phyloP scores from a whole-genome alignment of 2,888 invertebrate genomes.

The Lithophane ornitopus region DNA sequence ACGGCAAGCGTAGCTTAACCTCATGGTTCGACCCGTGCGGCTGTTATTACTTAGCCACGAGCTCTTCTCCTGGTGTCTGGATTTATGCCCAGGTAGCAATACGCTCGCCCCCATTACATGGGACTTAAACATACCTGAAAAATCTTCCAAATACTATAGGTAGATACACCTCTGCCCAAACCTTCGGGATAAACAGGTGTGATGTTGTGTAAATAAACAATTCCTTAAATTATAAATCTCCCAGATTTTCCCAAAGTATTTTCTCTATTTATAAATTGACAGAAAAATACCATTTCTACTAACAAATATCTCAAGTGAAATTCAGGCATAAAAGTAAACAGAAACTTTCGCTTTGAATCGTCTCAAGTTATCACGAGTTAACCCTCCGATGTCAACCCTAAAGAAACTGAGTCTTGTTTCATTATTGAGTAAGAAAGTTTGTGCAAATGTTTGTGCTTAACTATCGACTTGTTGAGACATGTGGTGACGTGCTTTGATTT shows the following conservation, averaged over 20 bases:
- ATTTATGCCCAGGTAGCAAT: no score
- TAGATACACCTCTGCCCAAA: no score
- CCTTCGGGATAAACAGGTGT: no score
- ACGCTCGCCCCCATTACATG: no score
- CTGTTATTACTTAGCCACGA: no score
- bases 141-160: no score
- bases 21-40: no score
- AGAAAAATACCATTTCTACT: not conserved
- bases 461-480: not conserved
- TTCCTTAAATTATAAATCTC: not conserved
- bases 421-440: slow-evolving; percentile 38
- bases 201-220: not conserved
- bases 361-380: slow-evolving; percentile 48
- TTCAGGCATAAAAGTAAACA: slow-evolving; percentile 16
- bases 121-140: no score
- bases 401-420: slow-evolving; percentile 45
- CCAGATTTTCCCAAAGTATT: not conserved
- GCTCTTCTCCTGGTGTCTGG: no score
- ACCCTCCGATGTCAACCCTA: slow-evolving; percentile 23
- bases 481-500: slow-evolving; percentile 1
- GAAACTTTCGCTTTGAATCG: slow-evolving; percentile 28
- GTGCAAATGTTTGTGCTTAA: slow-evolving; percentile 8
- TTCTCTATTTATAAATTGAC: slow-evolving; percentile 2
- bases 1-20: no score
- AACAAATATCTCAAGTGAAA: slow-evolving; percentile 22